A percentile compares a stretch with the other conserved stretches of the same genome.
Evolutionary conservation across 2,888 invertebrate genomes (phyloP).

Genomic region (Drosophila monieri): DNA sequence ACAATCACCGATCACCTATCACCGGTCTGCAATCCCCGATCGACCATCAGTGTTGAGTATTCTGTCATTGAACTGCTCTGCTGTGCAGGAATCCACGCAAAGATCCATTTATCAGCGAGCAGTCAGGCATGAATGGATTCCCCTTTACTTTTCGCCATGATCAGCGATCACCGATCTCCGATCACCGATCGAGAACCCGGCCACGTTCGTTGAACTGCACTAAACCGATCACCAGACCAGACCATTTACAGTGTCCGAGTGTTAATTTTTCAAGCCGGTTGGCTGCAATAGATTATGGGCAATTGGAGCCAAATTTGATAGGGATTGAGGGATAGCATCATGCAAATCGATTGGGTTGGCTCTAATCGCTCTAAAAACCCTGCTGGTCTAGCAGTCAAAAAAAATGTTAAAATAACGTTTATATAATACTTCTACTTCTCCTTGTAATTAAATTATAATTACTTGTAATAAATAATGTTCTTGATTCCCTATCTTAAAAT

Average conservation of each 20-base stretch:
- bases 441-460: too few relatives aligned
- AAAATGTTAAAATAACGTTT: not conserved
- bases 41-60: slow-evolving; percentile 38
- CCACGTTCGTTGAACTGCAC: slow-evolving; percentile 41
- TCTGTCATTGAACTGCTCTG: slow-evolving; percentile 45
- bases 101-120: slow-evolving; percentile 40
- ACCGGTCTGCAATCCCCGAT: not conserved
- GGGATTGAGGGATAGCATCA: slow-evolving; percentile 20
- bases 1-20: not conserved
- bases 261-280: slow-evolving; percentile 40
- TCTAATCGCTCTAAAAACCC: slow-evolving; percentile 9
- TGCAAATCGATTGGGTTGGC: slow-evolving; percentile 25
- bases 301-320: slow-evolving; percentile 28
- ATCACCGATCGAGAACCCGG: slow-evolving; percentile 20
- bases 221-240: slow-evolving; percentile 27
- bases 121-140: slow-evolving; percentile 42
- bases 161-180: slow-evolving; percentile 14
- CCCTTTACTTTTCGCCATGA: slow-evolving; percentile 22
- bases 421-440: too few relatives aligned
- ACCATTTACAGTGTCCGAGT: slow-evolving; percentile 37
- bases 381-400: slow-evolving; percentile 1
- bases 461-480: too few relatives aligned
- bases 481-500: too few relatives aligned
- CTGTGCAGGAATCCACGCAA: slow-evolving; percentile 34
- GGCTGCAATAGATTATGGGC: slow-evolving; percentile 7